Evolutionary conservation across 2,888 invertebrate genomes (phyloP), one percentile per base, ranked within the genome.

Genomic region (Pocota personata): DNA sequence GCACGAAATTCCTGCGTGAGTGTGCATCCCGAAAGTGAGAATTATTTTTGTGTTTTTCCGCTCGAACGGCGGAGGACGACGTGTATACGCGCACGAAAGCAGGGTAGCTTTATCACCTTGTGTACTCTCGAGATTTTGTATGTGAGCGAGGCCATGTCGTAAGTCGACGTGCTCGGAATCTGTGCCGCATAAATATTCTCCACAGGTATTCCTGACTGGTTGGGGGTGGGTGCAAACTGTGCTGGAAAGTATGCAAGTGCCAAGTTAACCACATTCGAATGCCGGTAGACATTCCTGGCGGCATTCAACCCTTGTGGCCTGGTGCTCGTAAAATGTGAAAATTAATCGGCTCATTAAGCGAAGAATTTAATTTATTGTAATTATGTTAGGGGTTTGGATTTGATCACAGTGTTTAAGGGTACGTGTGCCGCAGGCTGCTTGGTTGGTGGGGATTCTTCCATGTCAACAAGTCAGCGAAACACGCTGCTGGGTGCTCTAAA

Each of bases 341-440:
- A 86, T 86, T 82, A 86, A 86, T 82, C 82, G 82, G 71, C 82
- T 86, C 86, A 86, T 86, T 86, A 82, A 82, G 76, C 76, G 67
- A 66, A 30, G 76, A 86, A 86, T 82, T 86, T 86, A 86, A 82
- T 86, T 86, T 86, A 86, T 86, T 77, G 86, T 86, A 77, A 82
- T 82, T 80, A 77, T 72, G 76, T 62, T 62, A 57, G 86, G 55
- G 67, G 52, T 57, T 84, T 52, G 72, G 82, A 80, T 86, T 72
- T 77, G 76, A 82, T 86, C 67, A 46, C 72, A 35, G 43, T 40
- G 62, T 43, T 66, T 73, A 60, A 55, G 76, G 66, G 14, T 76
- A 60, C 40, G 52, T 66, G 66, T 48, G 30, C 14, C 12, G 19
- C 24, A 52, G 12, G 16, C 3, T 21, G n/a, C n/a, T n/a, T n/a